Evolutionary conservation across 2,888 invertebrate genomes (phyloP), one percentile per base, ranked within the genome.

Genomic region (Limnephilus marmoratus): DNA sequence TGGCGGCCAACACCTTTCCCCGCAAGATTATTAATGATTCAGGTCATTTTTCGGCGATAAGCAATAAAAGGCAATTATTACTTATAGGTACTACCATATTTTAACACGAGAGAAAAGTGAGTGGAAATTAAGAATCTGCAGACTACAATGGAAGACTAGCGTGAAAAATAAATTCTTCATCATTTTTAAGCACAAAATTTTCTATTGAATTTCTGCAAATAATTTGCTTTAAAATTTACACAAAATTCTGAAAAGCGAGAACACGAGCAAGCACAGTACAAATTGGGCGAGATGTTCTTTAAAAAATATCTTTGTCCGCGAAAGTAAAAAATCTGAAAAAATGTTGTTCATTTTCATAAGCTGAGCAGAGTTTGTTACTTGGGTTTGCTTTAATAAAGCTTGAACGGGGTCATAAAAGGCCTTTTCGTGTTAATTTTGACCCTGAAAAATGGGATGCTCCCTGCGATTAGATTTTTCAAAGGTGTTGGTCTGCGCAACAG

Each of bases 321-420:
- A 89, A 89, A 89, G 88, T 80, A 80, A 80, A 89, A 86, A 89
- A 80, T 80, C 80, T 80, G 34, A 41, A 87, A 87, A 87, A 86
- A 89, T 80, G 80, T 89, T 80, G 80, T 89, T 81, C 80, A 89
- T 89, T 89, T 80, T 89, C 88, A 89, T 89, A 89, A 89, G 88
- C 80, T 89, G 81, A 89, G n/a, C 88, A 89, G 37, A 89, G 88
- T 89, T 89, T 89, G 88, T 89, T 89, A 80, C 88, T 41, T 18
- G 37, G 80, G 80, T 80, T 89, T 89, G 68, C 80, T 80, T 89
- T 89, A 89, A 89, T 89, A 89, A 89, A 80, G 88, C 88, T 41
- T 13, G 88, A 89, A 80, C 37, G 88, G 24, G 88, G 41, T 68
- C 88, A 80, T 89, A 89, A 89, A 89, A 80, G 88, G 37, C 29